Conservation (phyloP, 1,140 invertebrate species). For the Bilobella aurantiaca region DNA sequence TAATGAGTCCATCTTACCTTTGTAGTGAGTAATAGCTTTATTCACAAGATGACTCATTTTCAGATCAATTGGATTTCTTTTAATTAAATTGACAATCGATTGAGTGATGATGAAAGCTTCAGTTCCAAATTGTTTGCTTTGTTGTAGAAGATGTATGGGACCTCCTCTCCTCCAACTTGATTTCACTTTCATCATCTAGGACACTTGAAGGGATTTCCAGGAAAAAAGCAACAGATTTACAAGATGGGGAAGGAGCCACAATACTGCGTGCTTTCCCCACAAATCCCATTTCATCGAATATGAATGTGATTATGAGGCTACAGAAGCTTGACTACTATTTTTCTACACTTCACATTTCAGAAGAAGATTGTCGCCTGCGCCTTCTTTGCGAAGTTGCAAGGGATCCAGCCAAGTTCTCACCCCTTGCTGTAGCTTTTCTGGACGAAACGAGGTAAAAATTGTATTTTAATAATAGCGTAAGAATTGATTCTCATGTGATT, state of each 20-base stretch:
- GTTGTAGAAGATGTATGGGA: conserved; percentile 26
- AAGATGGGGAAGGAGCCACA: too few species aligned
- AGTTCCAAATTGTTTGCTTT: not conserved
- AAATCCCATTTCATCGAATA: conserved; percentile 12
- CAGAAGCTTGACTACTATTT: conserved; percentile 38
- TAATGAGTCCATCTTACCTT: too few species aligned
- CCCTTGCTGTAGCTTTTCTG: conserved; percentile 32
- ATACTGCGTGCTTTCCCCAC: not conserved
- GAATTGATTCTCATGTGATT: not conserved
- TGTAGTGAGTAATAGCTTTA: too few species aligned
- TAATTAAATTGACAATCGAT: too few species aligned
- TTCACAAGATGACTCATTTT: too few species aligned
- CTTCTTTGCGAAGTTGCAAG: conserved; percentile 33
- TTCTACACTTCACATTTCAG: conserved; percentile 30
- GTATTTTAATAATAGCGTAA: not conserved
- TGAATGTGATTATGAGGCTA: conserved; percentile 35
- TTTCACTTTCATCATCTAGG: conserved; percentile 18
- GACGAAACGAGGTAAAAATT: conserved; percentile 35
- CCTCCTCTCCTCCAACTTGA: conserved; percentile 21
- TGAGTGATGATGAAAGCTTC: too few species aligned
- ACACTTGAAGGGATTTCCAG: too few species aligned
- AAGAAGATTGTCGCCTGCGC: conserved; percentile 35
- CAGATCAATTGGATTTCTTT: too few species aligned
- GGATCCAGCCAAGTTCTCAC: conserved; percentile 33
- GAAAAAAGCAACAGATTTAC: too few species aligned